These are phyloP conservation scores for Craniophora ligustri DNA, from an alignment of 2,888 invertebrate species.

Conservation along the genomic window DNA sequence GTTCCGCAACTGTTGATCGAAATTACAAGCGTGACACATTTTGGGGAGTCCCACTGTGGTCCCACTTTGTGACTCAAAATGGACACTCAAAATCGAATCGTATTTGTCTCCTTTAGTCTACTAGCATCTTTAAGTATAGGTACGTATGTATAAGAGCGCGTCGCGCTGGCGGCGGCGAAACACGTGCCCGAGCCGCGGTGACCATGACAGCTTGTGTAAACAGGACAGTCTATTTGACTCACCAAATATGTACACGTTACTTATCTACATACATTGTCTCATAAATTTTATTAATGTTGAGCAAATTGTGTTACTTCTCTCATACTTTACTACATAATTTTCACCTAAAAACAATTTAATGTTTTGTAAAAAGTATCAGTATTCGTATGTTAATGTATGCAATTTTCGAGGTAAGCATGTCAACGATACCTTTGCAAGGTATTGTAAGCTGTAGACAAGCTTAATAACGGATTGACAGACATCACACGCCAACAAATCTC, in stretches of 20 bases:
- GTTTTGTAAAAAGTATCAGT: too few relatives aligned
- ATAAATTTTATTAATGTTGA: neutral
- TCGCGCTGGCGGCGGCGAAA: slow-evolving; percentile 32
- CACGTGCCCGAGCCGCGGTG: slow-evolving; percentile 39
- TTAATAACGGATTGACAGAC: too few relatives aligned
- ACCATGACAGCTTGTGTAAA: slow-evolving; percentile 19
- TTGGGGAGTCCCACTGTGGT: neutral
- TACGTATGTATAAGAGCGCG: slow-evolving; percentile 8
- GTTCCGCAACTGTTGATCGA: too few relatives aligned
- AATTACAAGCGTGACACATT: neutral
- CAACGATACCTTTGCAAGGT: too few relatives aligned
- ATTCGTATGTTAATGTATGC: too few relatives aligned
- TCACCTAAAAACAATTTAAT: too few relatives aligned
- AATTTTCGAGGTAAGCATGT: too few relatives aligned
- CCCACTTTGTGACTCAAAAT: neutral
- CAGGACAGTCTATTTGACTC: slow-evolving; percentile 1
- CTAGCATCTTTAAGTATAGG: slow-evolving; percentile 7
- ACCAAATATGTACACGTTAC: neutral
- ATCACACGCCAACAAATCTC: too few relatives aligned
- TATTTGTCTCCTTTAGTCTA: slow-evolving; percentile 7
- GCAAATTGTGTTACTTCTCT: too few relatives aligned
- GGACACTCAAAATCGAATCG: neutral
- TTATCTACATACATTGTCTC: neutral
- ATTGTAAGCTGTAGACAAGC: too few relatives aligned
- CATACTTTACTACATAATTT: too few relatives aligned